A percentile compares a stretch with the other conserved stretches of the same genome.
phyloP scores from a whole-genome alignment of 2,888 invertebrate species.

The Caenorhabditis angaria region DNA sequence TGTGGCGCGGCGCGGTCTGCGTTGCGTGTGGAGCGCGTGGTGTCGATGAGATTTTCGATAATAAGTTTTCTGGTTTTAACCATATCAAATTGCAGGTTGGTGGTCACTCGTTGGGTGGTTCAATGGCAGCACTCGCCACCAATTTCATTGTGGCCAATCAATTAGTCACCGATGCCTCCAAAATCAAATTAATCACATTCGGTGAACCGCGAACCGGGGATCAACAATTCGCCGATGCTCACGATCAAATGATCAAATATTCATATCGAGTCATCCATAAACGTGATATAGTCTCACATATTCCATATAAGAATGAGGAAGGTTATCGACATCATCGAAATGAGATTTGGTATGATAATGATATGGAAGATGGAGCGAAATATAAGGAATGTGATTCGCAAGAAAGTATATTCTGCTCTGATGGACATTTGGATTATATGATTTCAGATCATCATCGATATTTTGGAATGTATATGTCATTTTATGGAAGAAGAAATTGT shows the following conservation, averaged over 20 bases:
- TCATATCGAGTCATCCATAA: constrained; percentile 54
- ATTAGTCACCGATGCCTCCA: constrained; percentile 21
- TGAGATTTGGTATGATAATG: constrained; percentile 61
- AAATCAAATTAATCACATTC: constrained; percentile 57
- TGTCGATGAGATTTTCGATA: too few relatives aligned
- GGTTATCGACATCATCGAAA: constrained; percentile 51
- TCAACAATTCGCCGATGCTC: constrained; percentile 45
- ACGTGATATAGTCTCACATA: constrained; percentile 53
- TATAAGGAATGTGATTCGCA: constrained; percentile 46
- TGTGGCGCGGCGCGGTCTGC: too few relatives aligned
- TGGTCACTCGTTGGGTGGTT: constrained; percentile 58
- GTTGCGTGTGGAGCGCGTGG: too few relatives aligned
- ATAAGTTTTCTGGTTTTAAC: not conserved
- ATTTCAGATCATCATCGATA: constrained; percentile 33
- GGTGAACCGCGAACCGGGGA: constrained; percentile 64
- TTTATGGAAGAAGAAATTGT: constrained; percentile 30
- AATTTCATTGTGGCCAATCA: constrained; percentile 39
- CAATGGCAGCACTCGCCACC: constrained; percentile 58
- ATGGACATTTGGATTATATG: constrained; percentile 28
- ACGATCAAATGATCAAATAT: constrained; percentile 48
- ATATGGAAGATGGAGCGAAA: constrained; percentile 44
- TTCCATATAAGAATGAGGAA: constrained; percentile 49
- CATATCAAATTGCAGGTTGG: constrained; percentile 28
- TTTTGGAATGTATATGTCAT: constrained; percentile 37
- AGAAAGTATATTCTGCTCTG: constrained; percentile 46